phyloP scores from a whole-genome alignment of 2,113 vertebrate genomes.

The Cranoglanis bouderius region DNA sequence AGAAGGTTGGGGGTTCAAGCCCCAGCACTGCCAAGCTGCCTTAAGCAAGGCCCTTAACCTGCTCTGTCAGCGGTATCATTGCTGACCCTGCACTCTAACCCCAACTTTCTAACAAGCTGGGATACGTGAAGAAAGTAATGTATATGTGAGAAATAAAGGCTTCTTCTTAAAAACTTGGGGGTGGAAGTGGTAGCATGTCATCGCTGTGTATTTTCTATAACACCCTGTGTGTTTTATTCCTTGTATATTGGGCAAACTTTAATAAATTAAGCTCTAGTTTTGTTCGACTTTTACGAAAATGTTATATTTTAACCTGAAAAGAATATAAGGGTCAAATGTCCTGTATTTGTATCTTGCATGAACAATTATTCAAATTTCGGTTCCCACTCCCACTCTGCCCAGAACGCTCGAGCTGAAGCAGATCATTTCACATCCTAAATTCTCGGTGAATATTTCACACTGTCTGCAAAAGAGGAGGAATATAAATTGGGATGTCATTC shows the following conservation, averaged over 20 bases:
- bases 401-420: neutral
- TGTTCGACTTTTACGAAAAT: neutral
- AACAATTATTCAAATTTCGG: neutral
- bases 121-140: too few relatives aligned
- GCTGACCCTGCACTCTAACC: too few relatives aligned
- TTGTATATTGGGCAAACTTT: too few relatives aligned
- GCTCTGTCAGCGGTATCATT: too few relatives aligned
- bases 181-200: too few relatives aligned
- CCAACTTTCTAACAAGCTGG: too few relatives aligned
- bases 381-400: neutral
- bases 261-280: too few relatives aligned
- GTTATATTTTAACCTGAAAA: neutral
- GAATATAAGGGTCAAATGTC: neutral
- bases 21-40: too few relatives aligned
- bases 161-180: too few relatives aligned
- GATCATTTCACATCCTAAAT: slow-evolving; percentile 45
- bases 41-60: too few relatives aligned
- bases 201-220: neutral
- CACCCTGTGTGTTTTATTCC: neutral
- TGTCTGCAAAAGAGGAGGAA: slow-evolving; percentile 37
- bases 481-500: slow-evolving; percentile 53
- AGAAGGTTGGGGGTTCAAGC: too few relatives aligned
- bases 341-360: neutral
- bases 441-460: slow-evolving; percentile 51
- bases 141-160: too few relatives aligned